Conservation (phyloP, 2,113 vertebrate species). For the Rhynchomys soricoides region DNA sequence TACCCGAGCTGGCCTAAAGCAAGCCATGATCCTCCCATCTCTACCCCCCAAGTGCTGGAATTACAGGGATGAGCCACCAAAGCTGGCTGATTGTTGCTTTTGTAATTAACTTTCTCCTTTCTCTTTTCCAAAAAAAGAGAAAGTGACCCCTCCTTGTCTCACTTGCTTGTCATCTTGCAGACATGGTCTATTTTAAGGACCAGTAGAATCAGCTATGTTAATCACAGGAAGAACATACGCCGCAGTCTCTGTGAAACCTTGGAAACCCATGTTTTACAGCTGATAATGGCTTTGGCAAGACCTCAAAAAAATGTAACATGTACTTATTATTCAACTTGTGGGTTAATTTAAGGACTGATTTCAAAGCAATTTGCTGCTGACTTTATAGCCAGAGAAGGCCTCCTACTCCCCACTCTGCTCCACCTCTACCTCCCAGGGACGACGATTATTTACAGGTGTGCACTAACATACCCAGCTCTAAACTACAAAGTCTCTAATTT, state of each 20-base stretch:
- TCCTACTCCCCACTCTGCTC: background rate
- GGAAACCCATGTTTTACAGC: background rate
- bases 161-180: background rate
- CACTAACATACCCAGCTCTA: background rate
- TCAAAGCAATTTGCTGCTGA: background rate
- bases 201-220: background rate
- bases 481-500: background rate
- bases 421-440: background rate
- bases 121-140: background rate
- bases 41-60: background rate
- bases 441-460: background rate
- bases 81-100: background rate
- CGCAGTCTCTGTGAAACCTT: background rate
- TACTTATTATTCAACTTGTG: background rate
- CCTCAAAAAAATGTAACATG: background rate
- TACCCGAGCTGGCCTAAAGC: background rate
- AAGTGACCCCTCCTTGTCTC: background rate
- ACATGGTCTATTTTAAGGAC: background rate
- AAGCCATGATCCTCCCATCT: background rate
- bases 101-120: background rate
- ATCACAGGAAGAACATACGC: background rate
- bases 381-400: background rate
- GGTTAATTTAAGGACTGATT: conserved; percentile 22
- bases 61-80: background rate
- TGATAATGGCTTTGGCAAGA: background rate